Conservation (phyloP, 2,888 invertebrate genomes). For the Archaeoteleia sp. region DNA sequence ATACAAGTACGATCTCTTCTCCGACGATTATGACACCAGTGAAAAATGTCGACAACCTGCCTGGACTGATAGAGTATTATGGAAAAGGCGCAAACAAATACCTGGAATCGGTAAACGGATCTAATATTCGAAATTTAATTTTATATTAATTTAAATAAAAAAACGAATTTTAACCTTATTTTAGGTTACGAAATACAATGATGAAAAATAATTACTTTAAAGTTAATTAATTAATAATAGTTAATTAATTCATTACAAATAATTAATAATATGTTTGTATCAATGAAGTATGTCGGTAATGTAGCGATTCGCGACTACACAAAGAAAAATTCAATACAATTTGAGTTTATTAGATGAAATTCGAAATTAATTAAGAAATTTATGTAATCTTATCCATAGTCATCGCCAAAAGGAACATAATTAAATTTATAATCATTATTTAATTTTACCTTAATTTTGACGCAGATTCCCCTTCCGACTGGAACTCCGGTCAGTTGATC, state of each 20-base stretch:
- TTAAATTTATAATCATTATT: background rate
- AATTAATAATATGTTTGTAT: too few species aligned
- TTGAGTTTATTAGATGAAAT: too few species aligned
- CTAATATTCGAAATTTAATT: background rate
- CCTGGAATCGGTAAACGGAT: constrained; percentile 81
- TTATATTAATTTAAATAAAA: background rate
- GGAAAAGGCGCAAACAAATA: constrained; percentile 87
- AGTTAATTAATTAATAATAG: too few species aligned
- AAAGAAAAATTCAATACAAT: too few species aligned
- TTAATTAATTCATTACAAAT: too few species aligned
- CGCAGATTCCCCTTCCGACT: constrained; percentile 76
- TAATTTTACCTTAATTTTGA: background rate
- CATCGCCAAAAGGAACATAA: background rate
- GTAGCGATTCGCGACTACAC: too few species aligned
- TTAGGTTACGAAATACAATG: too few species aligned
- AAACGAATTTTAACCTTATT: too few species aligned
- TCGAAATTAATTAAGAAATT: too few species aligned
- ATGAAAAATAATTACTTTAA: too few species aligned
- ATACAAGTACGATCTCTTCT: constrained; percentile 98
- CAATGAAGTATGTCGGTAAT: too few species aligned
- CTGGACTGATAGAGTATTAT: constrained; percentile 98
- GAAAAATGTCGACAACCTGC: constrained; percentile 98
- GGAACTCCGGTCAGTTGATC: constrained; percentile 86
- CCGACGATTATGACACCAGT: constrained; percentile 99
- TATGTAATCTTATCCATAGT: background rate